Evolutionary conservation across 2,888 invertebrate species (phyloP).

Genomic region (Harmothoe impar): DNA sequence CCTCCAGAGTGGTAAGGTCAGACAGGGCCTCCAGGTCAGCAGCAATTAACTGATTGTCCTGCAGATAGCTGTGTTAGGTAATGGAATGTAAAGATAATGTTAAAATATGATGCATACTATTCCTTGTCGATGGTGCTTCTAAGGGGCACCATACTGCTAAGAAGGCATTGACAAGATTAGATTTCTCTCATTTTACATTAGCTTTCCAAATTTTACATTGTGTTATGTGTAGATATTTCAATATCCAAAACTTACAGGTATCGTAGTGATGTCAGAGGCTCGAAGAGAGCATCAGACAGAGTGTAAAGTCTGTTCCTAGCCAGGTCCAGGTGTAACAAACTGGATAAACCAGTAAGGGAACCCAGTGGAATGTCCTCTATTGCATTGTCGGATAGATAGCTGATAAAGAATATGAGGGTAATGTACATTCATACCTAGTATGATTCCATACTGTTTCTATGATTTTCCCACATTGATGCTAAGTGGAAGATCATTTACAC

Average conservation of each 20-base stretch:
- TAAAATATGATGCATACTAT: too few species aligned
- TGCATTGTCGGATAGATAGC: not conserved
- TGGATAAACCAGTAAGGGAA: not conserved
- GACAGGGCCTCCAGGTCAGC: not conserved
- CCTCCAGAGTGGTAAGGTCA: slow-evolving; percentile 59
- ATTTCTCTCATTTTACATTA: too few species aligned
- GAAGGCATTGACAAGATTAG: too few species aligned
- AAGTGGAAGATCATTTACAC: too few species aligned
- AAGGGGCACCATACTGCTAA: too few species aligned
- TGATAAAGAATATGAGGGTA: not conserved
- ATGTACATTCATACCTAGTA: not conserved
- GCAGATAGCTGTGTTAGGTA: slow-evolving; percentile 6
- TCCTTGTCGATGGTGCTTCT: too few species aligned
- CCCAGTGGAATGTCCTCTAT: not conserved
- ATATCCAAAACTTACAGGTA: slow-evolving; percentile 72
- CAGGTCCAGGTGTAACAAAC: not conserved
- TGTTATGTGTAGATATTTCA: too few species aligned
- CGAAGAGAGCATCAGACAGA: slow-evolving; percentile 29
- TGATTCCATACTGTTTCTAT: too few species aligned
- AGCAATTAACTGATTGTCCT: not conserved
- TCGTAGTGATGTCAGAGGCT: slow-evolving; percentile 69
- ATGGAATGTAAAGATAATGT: too few species aligned
- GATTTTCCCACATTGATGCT: too few species aligned
- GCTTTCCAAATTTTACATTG: too few species aligned
- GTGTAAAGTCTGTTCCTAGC: not conserved